Percentiles rank a stretch among this genome's conserved stretches.
Evolutionary conservation across 2,113 vertebrate species (phyloP).

Genomic region (Microcebus jonahi): DNA sequence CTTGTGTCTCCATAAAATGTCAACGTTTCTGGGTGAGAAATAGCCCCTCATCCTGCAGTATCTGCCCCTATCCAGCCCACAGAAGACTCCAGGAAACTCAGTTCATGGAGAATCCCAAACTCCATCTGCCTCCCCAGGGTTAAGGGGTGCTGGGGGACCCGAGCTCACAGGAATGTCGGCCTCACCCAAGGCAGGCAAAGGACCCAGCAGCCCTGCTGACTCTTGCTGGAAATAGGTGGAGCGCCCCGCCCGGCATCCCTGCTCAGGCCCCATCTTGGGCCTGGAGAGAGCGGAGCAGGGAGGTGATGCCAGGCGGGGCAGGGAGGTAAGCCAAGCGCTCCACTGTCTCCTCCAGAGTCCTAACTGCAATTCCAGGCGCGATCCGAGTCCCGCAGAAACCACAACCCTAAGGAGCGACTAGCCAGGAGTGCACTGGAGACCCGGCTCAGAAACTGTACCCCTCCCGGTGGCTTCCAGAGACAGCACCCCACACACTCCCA

Average conservation of each 20-base stretch:
- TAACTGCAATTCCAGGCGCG: background rate
- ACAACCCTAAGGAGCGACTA: background rate
- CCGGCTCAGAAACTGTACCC: background rate
- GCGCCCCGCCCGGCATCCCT: background rate
- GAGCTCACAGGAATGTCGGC: background rate
- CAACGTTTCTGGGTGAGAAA: background rate
- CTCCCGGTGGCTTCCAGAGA: no score
- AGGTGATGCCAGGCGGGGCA: background rate
- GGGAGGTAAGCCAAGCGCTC: background rate
- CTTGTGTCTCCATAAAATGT: background rate
- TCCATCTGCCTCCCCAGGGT: background rate
- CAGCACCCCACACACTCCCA: background rate
- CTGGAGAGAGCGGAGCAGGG: background rate
- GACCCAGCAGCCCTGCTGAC: no score
- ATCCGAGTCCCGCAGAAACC: slow-evolving; percentile 12
- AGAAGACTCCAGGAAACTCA: background rate
- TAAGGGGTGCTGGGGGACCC: rapidly evolving
- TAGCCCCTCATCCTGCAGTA: background rate
- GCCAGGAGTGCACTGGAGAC: background rate
- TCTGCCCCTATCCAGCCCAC: background rate
- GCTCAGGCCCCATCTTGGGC: background rate
- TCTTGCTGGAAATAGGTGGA: background rate
- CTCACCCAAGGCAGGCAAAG: background rate
- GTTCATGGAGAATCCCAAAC: background rate
- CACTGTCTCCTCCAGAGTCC: background rate